Base-by-base conservation (phyloP, 1,140 invertebrate genomes). In the Drosophila jambulina region DNA sequence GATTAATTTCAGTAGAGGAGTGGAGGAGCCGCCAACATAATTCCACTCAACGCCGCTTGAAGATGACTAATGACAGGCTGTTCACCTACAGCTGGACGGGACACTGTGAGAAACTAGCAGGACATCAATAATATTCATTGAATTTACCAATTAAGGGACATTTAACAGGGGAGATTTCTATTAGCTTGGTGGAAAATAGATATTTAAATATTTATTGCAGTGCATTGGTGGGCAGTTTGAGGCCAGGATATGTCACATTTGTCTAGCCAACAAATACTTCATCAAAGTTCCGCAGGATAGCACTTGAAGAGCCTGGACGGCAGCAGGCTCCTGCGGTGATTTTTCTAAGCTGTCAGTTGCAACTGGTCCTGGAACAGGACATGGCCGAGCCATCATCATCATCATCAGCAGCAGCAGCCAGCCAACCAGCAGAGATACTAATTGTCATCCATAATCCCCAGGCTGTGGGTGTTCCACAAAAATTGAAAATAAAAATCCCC, bases 1-100 rank as follows among this genome's bases (percentile, higher is more conserved):
- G 85, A 88, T 90, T 88, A 79, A 88, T 88, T 90, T 83, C 62
- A 38, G 57, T 34, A 17, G 51, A 42, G 21, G n/a, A 21, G 42
- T 12, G 38, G n/a, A 38, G 36, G 36, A 38, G 38, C 2, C 9
- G 19, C 19, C 80, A 57, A 72, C 85, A 88, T 88, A 88, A 88
- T 88, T 82, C 85, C 85, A 90, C 75, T 90, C 85, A 90, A 85
- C 85, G 85, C 81, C 81, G 81, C 85, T 90, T 90, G 75, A 85
- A 90, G 71, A 90, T 90, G 85, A 90, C 85, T 90, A 90, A 90
- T 90, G 85, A 85, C 87, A 63, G 58, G 64, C 63, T 71, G 75
- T 49, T 57, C 45, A 58, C 49, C 17, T 57, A 27, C 21, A 38
- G 32, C n/a, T 21, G 65, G 36, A 34, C 54, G 46, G 6, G 25